These are phyloP conservation scores for Drosophila arizonae DNA, from an alignment of 1,140 invertebrate species.

Conservation along the genomic window DNA sequence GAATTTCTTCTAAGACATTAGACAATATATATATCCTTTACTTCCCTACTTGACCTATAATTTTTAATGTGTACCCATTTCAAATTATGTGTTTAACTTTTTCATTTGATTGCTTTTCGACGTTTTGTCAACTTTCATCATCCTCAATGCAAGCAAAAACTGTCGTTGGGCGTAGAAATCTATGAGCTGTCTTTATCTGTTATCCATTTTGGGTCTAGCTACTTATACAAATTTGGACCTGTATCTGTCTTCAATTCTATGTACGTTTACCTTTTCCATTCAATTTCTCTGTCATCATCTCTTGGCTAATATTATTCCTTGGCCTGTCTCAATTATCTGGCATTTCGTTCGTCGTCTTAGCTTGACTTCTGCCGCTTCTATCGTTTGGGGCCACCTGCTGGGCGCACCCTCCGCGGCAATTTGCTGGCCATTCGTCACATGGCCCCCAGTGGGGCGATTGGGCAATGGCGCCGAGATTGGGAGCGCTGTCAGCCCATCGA, in stretches of 20 bases:
- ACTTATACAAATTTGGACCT: no score
- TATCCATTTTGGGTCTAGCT: no score
- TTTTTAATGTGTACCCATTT: background rate
- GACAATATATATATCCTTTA: no score
- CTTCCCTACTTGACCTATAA: no score
- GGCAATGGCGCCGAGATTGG: slow-evolving; percentile 57
- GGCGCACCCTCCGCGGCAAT: slow-evolving; percentile 28
- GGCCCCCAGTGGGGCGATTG: slow-evolving; percentile 24
- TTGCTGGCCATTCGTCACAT: slow-evolving; percentile 26
- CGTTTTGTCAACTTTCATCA: background rate
- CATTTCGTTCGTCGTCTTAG: slow-evolving; percentile 29
- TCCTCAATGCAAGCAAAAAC: no score
- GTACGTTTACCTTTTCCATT: no score
- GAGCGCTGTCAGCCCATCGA: slow-evolving; percentile 23
- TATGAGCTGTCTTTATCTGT: background rate
- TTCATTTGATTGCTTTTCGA: background rate
- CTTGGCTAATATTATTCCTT: background rate
- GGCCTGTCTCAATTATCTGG: slow-evolving; percentile 30
- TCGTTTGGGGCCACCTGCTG: slow-evolving; percentile 36
- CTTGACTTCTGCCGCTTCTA: slow-evolving; percentile 35
- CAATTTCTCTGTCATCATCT: background rate
- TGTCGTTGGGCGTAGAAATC: background rate
- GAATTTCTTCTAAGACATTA: no score
- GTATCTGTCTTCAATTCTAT: no score
- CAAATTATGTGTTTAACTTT: background rate